Evolutionary conservation across 2,888 invertebrate species (phyloP).

Genomic region (Chaetoderma sp.): DNA sequence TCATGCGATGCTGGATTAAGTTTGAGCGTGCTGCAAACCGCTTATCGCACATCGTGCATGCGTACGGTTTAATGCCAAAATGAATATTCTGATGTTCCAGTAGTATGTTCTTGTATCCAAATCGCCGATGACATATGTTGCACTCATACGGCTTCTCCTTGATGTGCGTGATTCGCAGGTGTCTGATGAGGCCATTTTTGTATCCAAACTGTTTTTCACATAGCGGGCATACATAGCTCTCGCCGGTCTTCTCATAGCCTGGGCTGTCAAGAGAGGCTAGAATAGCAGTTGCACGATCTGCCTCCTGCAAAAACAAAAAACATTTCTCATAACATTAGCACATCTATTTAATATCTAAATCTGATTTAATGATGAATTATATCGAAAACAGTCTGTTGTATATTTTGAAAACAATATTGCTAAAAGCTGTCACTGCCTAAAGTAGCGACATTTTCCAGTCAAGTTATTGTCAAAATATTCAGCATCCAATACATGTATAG

Average conservation of each 20-base stretch:
- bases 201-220: conserved; percentile 56
- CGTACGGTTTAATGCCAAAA: conserved; percentile 60
- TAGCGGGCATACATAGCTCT: conserved; percentile 46
- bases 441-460: no score
- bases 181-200: conserved; percentile 56
- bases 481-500: no score
- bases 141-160: conserved; percentile 47
- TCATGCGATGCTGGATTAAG: conserved; percentile 55
- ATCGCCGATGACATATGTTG: conserved; percentile 46
- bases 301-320: neutral
- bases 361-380: no score
- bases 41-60: conserved; percentile 59
- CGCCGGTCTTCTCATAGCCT: conserved; percentile 22
- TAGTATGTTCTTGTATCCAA: conserved; percentile 61
- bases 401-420: no score
- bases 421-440: no score
- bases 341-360: no score
- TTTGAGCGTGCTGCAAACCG: conserved; percentile 59
- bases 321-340: neutral
- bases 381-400: no score
- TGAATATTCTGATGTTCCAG: conserved; percentile 62
- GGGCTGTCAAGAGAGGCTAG: neutral
- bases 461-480: no score
- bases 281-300: neutral
- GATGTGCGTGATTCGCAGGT: conserved; percentile 51